Conservation (phyloP, 2,113 vertebrate species). For the Odobenus rosmarus region DNA sequence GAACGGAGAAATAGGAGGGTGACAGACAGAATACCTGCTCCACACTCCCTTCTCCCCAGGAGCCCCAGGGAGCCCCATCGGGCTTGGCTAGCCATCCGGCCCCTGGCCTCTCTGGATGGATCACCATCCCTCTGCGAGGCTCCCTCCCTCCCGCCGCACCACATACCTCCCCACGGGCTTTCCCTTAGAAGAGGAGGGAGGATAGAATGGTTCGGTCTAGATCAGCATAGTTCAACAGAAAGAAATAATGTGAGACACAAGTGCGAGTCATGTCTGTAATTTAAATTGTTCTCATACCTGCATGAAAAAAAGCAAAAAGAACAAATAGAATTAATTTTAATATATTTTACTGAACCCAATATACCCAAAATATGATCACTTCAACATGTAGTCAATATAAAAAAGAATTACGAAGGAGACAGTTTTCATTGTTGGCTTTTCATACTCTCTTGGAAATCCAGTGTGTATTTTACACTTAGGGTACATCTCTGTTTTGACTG, state of each 20-base stretch:
- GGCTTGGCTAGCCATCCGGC: background rate
- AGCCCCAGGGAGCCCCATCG: background rate
- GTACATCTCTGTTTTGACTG: background rate
- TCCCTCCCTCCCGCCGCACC: background rate
- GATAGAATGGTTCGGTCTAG: background rate
- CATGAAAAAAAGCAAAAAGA: constrained; percentile 15
- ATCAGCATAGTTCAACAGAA: background rate
- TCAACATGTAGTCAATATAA: constrained; percentile 11
- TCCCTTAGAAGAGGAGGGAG: background rate
- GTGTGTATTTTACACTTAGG: background rate
- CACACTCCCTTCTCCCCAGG: background rate
- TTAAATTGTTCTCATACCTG: background rate
- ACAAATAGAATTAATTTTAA: constrained; percentile 29
- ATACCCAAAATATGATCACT: constrained; percentile 24
- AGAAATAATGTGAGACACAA: background rate
- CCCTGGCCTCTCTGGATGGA: background rate
- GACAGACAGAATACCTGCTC: background rate
- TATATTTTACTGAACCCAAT: constrained; percentile 37
- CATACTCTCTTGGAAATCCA: background rate
- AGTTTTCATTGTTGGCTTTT: background rate
- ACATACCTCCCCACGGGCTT: background rate
- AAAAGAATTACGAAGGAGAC: background rate
- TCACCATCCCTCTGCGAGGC: background rate
- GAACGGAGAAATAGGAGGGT: background rate
- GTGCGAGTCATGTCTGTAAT: background rate